A percentile compares a stretch with the other conserved stretches of the same genome.
phyloP scores from a whole-genome alignment of 2,797 vertebrate genomes.

The Peromyscus eremicus region DNA sequence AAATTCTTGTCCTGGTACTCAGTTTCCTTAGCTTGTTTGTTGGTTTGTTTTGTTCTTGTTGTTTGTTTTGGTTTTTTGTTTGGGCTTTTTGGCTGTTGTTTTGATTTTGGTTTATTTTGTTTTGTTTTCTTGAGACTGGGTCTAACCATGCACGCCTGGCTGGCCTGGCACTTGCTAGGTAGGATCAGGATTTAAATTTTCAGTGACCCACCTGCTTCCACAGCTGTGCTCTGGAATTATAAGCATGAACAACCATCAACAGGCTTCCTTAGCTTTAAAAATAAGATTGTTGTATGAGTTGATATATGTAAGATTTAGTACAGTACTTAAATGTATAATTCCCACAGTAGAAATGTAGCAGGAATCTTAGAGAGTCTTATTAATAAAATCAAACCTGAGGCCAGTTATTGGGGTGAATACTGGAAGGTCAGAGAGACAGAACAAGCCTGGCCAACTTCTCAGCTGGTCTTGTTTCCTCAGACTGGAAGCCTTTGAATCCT shows the following conservation, averaged over 20 bases:
- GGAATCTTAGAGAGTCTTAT: too few relatives aligned
- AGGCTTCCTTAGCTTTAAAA: conserved; percentile 21
- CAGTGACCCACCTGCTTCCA: not conserved
- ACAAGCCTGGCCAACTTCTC: too few relatives aligned
- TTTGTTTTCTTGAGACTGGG: not conserved
- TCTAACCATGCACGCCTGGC: not conserved
- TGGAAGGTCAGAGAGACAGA: too few relatives aligned
- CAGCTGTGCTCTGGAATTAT: not conserved
- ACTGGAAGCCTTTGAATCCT: too few relatives aligned
- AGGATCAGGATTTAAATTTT: not conserved
- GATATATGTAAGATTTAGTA: not conserved
- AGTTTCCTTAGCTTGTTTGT: not conserved
- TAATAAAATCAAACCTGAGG: too few relatives aligned
- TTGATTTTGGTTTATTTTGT: not conserved
- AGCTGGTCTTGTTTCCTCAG: too few relatives aligned
- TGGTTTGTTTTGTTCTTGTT: not conserved
- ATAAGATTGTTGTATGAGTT: not conserved
- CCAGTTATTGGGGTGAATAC: too few relatives aligned
- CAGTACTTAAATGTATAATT: not conserved
- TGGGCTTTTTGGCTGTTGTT: not conserved
- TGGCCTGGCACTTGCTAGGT: not conserved
- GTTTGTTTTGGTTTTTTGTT: not conserved
- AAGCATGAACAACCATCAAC: not conserved
- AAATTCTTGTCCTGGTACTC: not conserved
- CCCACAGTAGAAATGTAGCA: not conserved